A percentile compares a stretch with the other conserved stretches of the same genome.
Conservation (phyloP, 2,888 invertebrate genomes). For the Agonopterix arenella region DNA sequence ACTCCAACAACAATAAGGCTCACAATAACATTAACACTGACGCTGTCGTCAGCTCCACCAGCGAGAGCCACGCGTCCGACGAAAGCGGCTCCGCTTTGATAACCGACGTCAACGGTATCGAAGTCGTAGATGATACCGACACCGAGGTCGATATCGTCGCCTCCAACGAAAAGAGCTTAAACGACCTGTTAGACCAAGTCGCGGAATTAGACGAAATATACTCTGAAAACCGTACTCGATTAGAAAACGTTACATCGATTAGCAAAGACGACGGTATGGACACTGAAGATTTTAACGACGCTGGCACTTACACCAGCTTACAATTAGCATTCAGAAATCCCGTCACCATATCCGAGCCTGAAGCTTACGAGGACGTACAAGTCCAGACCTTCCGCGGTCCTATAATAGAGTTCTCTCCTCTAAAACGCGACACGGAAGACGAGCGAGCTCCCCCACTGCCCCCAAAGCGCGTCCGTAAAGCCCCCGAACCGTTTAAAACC, state of each 20-base stretch:
- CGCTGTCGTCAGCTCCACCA: constrained; percentile 29
- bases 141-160: constrained; percentile 26
- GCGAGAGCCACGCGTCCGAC: constrained; percentile 17
- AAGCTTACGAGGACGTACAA: constrained; percentile 79
- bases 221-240: constrained; percentile 81
- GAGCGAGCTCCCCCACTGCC: constrained; percentile 86
- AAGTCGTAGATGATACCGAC: constrained; percentile 12
- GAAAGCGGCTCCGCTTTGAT: constrained; percentile 22
- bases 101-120: constrained; percentile 29
- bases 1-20: constrained; percentile 34
- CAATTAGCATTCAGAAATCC: constrained; percentile 93
- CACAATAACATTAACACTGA: constrained; percentile 22
- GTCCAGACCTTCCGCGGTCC: constrained; percentile 67
- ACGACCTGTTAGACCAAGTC: constrained; percentile 85
- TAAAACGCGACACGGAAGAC: constrained; percentile 75
- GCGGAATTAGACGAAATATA: constrained; percentile 90
- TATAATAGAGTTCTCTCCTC: constrained; percentile 67
- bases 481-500: constrained; percentile 53
- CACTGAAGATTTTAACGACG: constrained; percentile 83
- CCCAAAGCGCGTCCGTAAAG: constrained; percentile 84
- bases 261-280: constrained; percentile 63
- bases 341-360: constrained; percentile 73
- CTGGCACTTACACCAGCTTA: constrained; percentile 88
- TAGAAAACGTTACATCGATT: constrained; percentile 57
- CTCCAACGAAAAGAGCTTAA: constrained; percentile 79